A percentile compares a stretch with the other conserved stretches of the same genome.
These are phyloP conservation scores for Venusia cambrica DNA, from an alignment of 2,888 invertebrate genomes.

Conservation along the genomic window DNA sequence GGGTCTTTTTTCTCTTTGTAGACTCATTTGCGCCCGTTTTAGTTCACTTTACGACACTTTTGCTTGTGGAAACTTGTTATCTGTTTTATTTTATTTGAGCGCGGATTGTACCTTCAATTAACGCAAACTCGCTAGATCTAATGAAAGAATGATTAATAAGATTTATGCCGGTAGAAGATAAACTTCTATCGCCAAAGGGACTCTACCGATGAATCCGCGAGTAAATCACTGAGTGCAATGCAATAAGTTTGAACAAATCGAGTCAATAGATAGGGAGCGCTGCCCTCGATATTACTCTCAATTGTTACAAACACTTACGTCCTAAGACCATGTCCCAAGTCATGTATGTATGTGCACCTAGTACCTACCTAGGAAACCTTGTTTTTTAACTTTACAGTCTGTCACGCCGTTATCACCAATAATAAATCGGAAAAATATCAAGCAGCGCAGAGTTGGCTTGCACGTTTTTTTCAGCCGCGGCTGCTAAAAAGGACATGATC, in stretches of 20 bases:
- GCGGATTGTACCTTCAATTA: constrained; percentile 1
- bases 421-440: too few species aligned
- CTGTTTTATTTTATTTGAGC: constrained; percentile 5
- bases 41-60: constrained; percentile 29
- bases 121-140: constrained; percentile 7
- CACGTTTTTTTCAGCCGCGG: too few species aligned
- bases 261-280: constrained; percentile 64
- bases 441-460: too few species aligned
- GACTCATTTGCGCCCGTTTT: constrained; percentile 60
- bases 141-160: constrained; percentile 6
- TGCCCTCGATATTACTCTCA: constrained; percentile 42
- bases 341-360: neutral
- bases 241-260: constrained; percentile 56
- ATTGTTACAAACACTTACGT: constrained; percentile 8
- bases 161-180: constrained; percentile 37
- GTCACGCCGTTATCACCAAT: too few species aligned
- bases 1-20: constrained; percentile 60
- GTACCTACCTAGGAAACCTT: neutral
- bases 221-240: constrained; percentile 59
- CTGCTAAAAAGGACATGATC: too few species aligned
- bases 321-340: constrained; percentile 4
- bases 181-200: too few species aligned
- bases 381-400: too few species aligned
- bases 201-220: constrained; percentile 55
- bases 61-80: neutral